Base-by-base conservation (phyloP, 1,140 invertebrate species). In the Cydia fagiglandana region DNA sequence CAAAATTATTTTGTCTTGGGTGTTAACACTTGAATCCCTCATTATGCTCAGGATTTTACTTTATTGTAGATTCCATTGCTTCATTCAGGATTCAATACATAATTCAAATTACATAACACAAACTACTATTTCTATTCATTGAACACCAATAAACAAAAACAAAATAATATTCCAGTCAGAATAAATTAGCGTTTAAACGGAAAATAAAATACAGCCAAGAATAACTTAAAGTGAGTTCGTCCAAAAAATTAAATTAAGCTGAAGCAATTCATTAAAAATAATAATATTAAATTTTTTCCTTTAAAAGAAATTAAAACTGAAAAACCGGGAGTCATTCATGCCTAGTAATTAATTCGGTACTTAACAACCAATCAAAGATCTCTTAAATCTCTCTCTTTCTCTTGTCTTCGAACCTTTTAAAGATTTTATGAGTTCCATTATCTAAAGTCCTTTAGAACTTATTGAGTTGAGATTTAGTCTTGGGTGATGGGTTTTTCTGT, bases 141-240 rank as follows among this genome's bases (percentile, higher is more conserved):
- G 0, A 38, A 38, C 34, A 41, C 38, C 38, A 9, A 41, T 41
- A 41, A 41, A 41, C 2, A 41, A 41, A 41, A 41, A 41, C 5
- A 34, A 0, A 41, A 41, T 9, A 41, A 0, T 41, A 41, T 10
- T 41, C 7, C 9, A 1, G 38, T 41, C 38, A 9, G 38, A 9
- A 41, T 41, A 41, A 81, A 80, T 80, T 61, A 75, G 76, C 84
- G 47, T 50, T 1, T 15, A 13, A 50, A 50, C 47, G 13, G 12
- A 15, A 2, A 50, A 50, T 15, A 15, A 50, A 50, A 50, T 50
- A 50, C 47, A 15, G 47, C 13, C 0, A 50, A 50, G 12, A 50
- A 50, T 50, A 64, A 64, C 20, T 28, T 9, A 24, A 64, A 64
- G 10, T 9, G 56, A 17, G 20, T 28, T 64, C 28, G 64, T 15